A percentile compares a stretch with the other conserved stretches of the same genome.
phyloP scores from a whole-genome alignment of 2,888 invertebrate genomes.

The Gnatocerus cornutus region DNA sequence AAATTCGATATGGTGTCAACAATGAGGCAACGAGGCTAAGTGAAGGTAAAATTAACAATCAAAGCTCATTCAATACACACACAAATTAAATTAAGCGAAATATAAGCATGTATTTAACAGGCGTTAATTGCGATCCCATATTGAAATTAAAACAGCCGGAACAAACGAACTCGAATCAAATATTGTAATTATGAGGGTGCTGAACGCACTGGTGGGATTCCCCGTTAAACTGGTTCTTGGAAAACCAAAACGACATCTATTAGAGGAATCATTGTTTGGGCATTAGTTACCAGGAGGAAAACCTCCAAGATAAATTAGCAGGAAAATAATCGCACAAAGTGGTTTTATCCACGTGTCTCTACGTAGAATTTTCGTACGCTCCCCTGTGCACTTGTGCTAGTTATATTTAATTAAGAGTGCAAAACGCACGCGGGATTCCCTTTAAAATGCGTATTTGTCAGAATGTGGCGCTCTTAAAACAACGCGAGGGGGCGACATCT shows the following conservation, averaged over 20 bases:
- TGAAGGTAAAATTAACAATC: slow-evolving; percentile 55
- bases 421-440: slow-evolving; percentile 16
- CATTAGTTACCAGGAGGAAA: neutral
- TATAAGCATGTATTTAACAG: slow-evolving; percentile 49
- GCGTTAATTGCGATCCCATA: slow-evolving; percentile 52
- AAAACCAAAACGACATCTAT: slow-evolving; percentile 11
- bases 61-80: slow-evolving; percentile 55
- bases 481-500: slow-evolving; percentile 49
- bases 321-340: too few relatives aligned
- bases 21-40: slow-evolving; percentile 47
- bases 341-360: too few relatives aligned
- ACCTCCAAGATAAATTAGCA: too few relatives aligned
- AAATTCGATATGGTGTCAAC: slow-evolving; percentile 45
- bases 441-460: slow-evolving; percentile 34
- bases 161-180: slow-evolving; percentile 60
- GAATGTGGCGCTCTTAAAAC: slow-evolving; percentile 56
- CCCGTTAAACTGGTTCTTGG: slow-evolving; percentile 9
- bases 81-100: slow-evolving; percentile 57
- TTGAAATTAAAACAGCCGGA: slow-evolving; percentile 60
- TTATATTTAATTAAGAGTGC: slow-evolving; percentile 1
- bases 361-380: too few relatives aligned
- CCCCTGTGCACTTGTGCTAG: neutral
- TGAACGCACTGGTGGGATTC: slow-evolving; percentile 54
- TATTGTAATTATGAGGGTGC: slow-evolving; percentile 52
- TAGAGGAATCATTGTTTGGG: neutral